Percentiles rank a stretch among this genome's conserved stretches.
These are phyloP conservation scores for Oconnorella tubifera DNA, from an alignment of 2,888 invertebrate genomes.

Conservation along the genomic window DNA sequence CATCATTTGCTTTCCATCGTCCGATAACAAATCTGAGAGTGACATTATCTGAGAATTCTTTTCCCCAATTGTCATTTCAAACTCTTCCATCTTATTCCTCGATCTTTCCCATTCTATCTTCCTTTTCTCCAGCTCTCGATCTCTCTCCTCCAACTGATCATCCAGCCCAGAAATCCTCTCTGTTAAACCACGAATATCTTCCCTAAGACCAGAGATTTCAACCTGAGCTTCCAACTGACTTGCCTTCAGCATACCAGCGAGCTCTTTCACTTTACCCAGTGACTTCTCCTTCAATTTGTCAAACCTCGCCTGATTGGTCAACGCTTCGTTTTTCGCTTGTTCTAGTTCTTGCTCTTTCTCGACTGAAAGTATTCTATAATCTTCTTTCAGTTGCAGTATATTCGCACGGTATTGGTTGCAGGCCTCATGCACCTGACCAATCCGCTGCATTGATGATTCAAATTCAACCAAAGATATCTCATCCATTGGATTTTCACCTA, in stretches of 20 bases:
- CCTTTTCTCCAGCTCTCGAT: background rate
- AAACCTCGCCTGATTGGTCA: background rate
- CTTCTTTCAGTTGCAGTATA: background rate
- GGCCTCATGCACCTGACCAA: no score
- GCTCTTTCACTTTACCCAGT: background rate
- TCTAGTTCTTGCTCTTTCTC: background rate
- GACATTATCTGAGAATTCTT: conserved; percentile 1
- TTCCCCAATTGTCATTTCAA: background rate
- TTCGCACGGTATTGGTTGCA: no score
- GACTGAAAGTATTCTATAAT: background rate
- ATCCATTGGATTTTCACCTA: no score
- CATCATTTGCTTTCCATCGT: background rate
- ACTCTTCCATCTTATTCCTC: background rate
- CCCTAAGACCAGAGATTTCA: background rate
- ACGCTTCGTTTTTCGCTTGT: background rate
- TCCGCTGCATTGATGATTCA: no score
- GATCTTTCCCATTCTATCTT: background rate
- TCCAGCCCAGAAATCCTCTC: background rate
- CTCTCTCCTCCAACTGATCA: background rate
- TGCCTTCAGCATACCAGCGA: background rate
- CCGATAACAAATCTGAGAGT: background rate
- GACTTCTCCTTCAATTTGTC: conserved; percentile 2
- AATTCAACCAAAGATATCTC: no score
- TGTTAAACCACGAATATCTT: background rate
- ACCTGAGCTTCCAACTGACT: background rate